Conservation (phyloP, 1,140 invertebrate genomes). For the Dendrolimus kikuchii region DNA sequence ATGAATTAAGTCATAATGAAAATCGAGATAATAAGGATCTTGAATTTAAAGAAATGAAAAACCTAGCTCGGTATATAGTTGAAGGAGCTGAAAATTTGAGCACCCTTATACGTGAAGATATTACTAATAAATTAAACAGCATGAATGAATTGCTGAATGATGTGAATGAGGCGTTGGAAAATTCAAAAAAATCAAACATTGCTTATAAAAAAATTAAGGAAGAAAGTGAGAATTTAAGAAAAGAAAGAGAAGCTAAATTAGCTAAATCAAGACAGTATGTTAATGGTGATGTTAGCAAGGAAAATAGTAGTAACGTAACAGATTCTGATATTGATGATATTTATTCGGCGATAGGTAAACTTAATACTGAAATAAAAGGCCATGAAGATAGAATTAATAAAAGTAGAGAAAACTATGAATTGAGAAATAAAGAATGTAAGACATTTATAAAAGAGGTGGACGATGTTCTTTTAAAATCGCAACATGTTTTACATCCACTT, state of each 20-base stretch:
- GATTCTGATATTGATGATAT: conserved; percentile 49
- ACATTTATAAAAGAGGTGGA: conserved; percentile 62
- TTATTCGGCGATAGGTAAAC: conserved; percentile 38
- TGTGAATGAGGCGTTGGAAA: conserved; percentile 61
- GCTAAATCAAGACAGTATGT: conserved; percentile 2
- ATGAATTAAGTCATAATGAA: conserved; percentile 33
- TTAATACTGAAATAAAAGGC: conserved; percentile 47
- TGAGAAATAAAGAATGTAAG: conserved; percentile 47
- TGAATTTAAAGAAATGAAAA: conserved; percentile 59
- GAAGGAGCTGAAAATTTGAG: conserved; percentile 59
- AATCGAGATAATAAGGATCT: conserved; percentile 45
- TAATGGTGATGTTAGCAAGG: conserved; percentile 3
- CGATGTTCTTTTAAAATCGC: conserved; percentile 48
- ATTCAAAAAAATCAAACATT: conserved; percentile 58
- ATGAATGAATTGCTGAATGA: conserved; percentile 66
- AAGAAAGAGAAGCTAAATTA: conserved; percentile 2
- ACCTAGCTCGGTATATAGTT: conserved; percentile 48
- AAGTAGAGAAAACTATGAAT: conserved; percentile 47
- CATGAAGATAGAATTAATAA: conserved; percentile 53
- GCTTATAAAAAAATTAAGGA: conserved; percentile 50
- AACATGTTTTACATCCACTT: conserved; percentile 47
- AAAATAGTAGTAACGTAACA: conserved; percentile 19
- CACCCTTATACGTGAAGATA: conserved; percentile 59
- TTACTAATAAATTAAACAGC: conserved; percentile 62
- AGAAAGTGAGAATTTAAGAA: conserved; percentile 28